These are phyloP conservation scores for Hetaerina titia DNA, from an alignment of 2,888 invertebrate genomes.

Conservation along the genomic window DNA sequence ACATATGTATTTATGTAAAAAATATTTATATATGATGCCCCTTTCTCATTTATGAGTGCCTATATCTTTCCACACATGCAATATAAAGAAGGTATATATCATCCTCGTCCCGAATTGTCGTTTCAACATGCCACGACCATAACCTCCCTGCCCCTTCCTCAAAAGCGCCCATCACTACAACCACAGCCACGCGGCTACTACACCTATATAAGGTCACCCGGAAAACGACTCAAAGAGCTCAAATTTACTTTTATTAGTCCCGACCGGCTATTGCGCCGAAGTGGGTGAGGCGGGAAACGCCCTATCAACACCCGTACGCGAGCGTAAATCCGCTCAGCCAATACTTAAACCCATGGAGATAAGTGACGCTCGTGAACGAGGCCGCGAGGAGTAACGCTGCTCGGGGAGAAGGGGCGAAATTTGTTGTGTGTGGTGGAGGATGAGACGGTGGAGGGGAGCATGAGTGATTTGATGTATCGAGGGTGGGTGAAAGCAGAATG, in stretches of 20 bases:
- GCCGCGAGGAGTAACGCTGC: background rate
- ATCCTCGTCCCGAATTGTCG: background rate
- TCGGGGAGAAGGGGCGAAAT: background rate
- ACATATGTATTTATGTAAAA: no score
- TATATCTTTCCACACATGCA: no score
- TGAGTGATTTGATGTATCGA: no score
- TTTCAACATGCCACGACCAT: background rate
- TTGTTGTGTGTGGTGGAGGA: no score
- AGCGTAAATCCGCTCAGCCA: background rate
- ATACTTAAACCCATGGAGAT: background rate
- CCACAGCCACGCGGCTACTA: background rate
- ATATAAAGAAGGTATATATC: no score
- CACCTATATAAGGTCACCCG: background rate
- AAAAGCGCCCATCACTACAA: background rate
- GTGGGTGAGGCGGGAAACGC: background rate
- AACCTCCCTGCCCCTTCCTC: background rate
- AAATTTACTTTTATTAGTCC: constrained; percentile 5
- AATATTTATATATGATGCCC: no score
- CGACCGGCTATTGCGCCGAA: background rate
- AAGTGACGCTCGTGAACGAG: background rate
- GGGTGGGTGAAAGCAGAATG: no score
- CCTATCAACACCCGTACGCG: background rate
- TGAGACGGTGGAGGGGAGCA: no score
- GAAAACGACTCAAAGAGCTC: background rate
- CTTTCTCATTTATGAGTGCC: no score